These are phyloP conservation scores for Biston stratarius DNA, from an alignment of 2,888 invertebrate species.

Conservation along the genomic window DNA sequence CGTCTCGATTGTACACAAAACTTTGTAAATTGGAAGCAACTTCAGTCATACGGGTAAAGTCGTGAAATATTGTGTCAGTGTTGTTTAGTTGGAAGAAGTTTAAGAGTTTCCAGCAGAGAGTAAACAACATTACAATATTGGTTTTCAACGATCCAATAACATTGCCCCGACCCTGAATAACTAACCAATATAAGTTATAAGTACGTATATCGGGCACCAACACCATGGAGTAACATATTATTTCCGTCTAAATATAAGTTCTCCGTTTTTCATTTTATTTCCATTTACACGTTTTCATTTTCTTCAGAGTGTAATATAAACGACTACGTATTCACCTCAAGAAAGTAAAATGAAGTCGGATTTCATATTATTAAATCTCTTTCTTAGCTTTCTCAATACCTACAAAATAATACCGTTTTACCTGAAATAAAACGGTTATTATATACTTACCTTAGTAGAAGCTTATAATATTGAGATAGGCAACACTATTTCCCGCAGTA, in stretches of 20 bases:
- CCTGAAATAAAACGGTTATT: too few relatives aligned
- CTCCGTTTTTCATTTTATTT: background rate
- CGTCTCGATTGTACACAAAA: constrained; percentile 4
- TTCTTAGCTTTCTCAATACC: background rate
- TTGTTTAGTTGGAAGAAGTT: constrained; percentile 18
- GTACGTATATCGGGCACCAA: background rate
- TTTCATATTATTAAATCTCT: background rate
- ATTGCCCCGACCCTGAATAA: background rate
- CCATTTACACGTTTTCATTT: background rate
- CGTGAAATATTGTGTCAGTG: constrained; percentile 6
- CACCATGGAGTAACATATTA: too few relatives aligned
- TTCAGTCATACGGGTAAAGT: constrained; percentile 10
- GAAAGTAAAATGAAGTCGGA: background rate
- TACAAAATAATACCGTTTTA: background rate
- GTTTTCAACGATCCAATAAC: constrained; percentile 2
- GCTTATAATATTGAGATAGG: too few relatives aligned
- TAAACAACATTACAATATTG: constrained; percentile 23
- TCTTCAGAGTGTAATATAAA: background rate
- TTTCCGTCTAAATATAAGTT: too few relatives aligned
- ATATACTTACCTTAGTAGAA: too few relatives aligned
- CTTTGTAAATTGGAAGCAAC: constrained; percentile 13
- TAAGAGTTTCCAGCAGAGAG: constrained; percentile 3
- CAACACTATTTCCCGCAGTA: too few relatives aligned
- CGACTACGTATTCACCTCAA: background rate
- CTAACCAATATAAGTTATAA: background rate